Evolutionary conservation across 2,888 invertebrate species (phyloP).

Genomic region (Mellilla xanthometata): DNA sequence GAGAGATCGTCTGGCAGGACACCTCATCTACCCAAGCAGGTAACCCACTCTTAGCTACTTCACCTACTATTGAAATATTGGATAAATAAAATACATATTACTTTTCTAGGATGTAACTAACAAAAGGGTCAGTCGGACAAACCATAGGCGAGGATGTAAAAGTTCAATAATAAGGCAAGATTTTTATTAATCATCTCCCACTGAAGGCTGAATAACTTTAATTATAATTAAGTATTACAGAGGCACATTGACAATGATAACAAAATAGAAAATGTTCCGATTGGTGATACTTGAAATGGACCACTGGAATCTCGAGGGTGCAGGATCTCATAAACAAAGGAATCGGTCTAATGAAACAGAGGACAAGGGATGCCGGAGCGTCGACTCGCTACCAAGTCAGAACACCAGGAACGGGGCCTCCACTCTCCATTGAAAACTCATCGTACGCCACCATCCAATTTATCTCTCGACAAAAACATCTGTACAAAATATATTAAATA

Average conservation of each 20-base stretch:
- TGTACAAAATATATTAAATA: constrained; percentile 84
- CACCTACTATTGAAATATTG: no score
- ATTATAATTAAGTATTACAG: constrained; percentile 72
- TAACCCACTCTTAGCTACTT: no score
- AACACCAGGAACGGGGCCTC: no score
- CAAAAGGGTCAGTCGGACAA: no score
- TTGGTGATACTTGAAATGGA: constrained; percentile 78
- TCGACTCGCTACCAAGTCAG: constrained; percentile 52
- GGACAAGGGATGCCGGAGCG: constrained; percentile 46
- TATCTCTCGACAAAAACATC: constrained; percentile 83
- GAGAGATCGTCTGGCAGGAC: no score
- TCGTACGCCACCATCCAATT: constrained; percentile 82
- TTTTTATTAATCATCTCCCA: constrained; percentile 75
- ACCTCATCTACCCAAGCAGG: no score
- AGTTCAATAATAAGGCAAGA: constrained; percentile 74
- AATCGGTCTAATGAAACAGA: constrained; percentile 62
- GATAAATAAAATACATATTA: no score
- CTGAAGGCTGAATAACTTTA: constrained; percentile 66
- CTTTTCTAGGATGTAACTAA: no score
- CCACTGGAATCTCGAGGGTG: constrained; percentile 75
- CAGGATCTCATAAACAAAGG: constrained; percentile 82
- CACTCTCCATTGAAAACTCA: constrained; percentile 79
- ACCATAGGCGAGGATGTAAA: constrained; percentile 61
- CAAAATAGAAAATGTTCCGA: constrained; percentile 80
- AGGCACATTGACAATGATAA: constrained; percentile 77